Conservation (phyloP, 2,797 vertebrate genomes). For the Typhlichthys subterraneus region DNA sequence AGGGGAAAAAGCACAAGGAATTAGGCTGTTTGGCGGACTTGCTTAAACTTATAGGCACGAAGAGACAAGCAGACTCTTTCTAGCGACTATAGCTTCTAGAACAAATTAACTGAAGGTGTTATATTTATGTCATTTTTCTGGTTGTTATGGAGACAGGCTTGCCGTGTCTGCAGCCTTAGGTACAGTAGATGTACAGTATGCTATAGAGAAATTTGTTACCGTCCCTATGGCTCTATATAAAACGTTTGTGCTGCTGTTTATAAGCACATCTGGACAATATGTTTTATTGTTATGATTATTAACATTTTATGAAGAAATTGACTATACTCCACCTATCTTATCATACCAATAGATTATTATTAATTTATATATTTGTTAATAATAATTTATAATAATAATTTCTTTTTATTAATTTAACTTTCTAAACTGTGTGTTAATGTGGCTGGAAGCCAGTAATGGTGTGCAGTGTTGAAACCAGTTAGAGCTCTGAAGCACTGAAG, state of each 20-base stretch:
- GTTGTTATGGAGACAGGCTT: constrained; percentile 69
- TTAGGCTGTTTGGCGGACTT: not conserved
- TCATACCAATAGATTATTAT: no score
- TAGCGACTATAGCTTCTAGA: constrained; percentile 43
- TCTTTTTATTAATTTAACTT: no score
- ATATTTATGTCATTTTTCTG: constrained; percentile 24
- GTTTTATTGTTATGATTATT: no score
- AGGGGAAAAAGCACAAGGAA: not conserved
- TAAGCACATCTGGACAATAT: no score
- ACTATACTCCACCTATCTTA: no score
- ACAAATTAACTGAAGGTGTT: constrained; percentile 48
- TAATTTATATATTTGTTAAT: no score
- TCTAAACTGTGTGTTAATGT: not conserved
- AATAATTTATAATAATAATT: no score
- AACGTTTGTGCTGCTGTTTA: constrained; percentile 18
- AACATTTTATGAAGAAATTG: no score
- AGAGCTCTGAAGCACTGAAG: no score
- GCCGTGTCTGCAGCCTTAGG: constrained; percentile 32
- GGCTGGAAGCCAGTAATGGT: not conserved
- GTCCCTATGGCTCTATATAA: constrained; percentile 15
- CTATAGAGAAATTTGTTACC: constrained; percentile 29
- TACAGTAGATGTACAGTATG: constrained; percentile 21
- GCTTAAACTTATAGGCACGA: constrained; percentile 5
- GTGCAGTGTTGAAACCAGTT: constrained; percentile 6
- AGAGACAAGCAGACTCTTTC: constrained; percentile 26